A percentile compares a stretch with the other conserved stretches of the same genome.
Conservation (phyloP, 2,113 vertebrate genomes). For the Progne subis region DNA sequence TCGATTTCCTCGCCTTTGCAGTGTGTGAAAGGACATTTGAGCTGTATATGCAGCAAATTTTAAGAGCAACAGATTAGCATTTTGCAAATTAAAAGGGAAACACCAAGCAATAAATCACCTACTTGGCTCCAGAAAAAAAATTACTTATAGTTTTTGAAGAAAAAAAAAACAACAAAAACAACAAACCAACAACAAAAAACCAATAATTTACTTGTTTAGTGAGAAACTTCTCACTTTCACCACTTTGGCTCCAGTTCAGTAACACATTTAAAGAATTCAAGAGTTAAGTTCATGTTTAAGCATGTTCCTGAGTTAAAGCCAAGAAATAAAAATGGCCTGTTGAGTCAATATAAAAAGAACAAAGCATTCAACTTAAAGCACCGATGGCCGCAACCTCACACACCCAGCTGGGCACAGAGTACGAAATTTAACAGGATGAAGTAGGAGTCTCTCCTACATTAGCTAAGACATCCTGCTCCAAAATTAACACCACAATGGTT, state of each 20-base stretch:
- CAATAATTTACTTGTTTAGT: not conserved
- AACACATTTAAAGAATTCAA: not conserved
- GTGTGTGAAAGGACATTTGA: not conserved
- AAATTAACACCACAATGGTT: not conserved
- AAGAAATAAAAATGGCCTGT: not conserved
- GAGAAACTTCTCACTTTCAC: not conserved
- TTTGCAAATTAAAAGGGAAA: not conserved
- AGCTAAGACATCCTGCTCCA: not conserved
- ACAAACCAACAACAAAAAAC: not conserved
- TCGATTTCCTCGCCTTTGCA: not conserved
- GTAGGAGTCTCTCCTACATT: not conserved
- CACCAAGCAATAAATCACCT: not conserved
- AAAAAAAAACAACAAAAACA: not conserved
- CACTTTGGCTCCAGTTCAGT: not conserved
- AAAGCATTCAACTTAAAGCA: not conserved
- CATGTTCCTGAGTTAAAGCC: not conserved
- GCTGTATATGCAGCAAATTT: not conserved
- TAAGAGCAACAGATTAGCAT: not conserved
- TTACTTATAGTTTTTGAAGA: not conserved
- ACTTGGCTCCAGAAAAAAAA: not conserved
- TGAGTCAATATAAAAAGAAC: not conserved
- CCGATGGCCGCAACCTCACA: not conserved
- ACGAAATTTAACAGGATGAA: fast-evolving
- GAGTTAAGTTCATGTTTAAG: not conserved
- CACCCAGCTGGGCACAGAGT: not conserved